Evolutionary conservation across 2,888 invertebrate species (phyloP), one percentile per base, ranked within the genome.

Genomic region (Teleiodes luculella): DNA sequence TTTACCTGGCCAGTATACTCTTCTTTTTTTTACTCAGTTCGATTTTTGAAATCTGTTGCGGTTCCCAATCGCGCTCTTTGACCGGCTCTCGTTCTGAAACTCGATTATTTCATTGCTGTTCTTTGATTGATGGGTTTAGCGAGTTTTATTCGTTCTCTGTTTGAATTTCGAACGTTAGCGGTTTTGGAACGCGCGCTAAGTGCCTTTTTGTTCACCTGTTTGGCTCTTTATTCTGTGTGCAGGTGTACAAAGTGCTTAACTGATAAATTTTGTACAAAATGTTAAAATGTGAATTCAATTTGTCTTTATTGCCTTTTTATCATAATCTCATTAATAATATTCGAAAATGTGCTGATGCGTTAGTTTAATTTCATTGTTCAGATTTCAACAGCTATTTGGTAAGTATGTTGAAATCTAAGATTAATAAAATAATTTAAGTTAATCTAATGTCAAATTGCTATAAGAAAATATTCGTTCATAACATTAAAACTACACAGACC

Each of bases 61-160:
- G 83, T 86, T 78, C 80, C 80, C 80, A 79, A 80, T 79, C 72
- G 74, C 78, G 76, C 83, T 74, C 83, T 87, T 87, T 86, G 86
- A 80, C 78, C 82, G 78, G 80, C 80, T 74, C 80, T 83, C 82
- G 80, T 81, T 83, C 78, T 78, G 74, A 76, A 82, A 86, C 86
- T 83, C 81, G 85, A 86, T 86, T 86, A 86, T 84, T 80, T 78
- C 82, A 80, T 82, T 80, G 76, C 79, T 78, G 78, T 83, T 80
- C 86, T 88, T 84, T 86, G 88, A 88, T 89, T 87, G 87, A 86
- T 83, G 83, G 75, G 76, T 81, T 75, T 76, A 70, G 72, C 78
- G 76, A 69, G 76, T 80, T 78, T 72, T 66, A 66, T 72, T 72
- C 73, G 74, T 72, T 72, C 75, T 76, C 75, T 78, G 72, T 75